phyloP scores from a whole-genome alignment of 1,140 invertebrate species.

The Cydia pomonella region DNA sequence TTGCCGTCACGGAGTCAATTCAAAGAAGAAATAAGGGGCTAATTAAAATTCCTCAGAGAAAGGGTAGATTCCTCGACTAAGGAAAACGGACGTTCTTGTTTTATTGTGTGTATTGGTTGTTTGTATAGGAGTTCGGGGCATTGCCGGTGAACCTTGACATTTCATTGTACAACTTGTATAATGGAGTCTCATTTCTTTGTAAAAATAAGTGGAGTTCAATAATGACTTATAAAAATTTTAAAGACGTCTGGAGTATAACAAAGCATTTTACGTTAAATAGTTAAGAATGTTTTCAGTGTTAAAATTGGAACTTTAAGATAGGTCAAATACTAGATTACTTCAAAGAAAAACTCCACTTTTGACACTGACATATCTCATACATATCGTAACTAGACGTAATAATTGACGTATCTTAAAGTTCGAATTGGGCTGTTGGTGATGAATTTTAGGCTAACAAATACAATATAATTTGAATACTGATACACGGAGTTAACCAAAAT shows the following conservation, averaged over 20 bases:
- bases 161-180: slow-evolving; percentile 2
- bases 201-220: neutral
- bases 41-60: slow-evolving; percentile 29
- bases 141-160: neutral
- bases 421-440: too few relatives aligned
- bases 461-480: neutral
- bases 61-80: slow-evolving; percentile 17
- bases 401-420: too few relatives aligned
- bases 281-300: neutral
- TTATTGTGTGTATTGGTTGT: slow-evolving; percentile 16
- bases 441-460: too few relatives aligned
- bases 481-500: too few relatives aligned
- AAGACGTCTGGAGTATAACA: neutral
- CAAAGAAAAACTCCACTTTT: too few relatives aligned
- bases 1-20: slow-evolving; percentile 22
- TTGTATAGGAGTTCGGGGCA: slow-evolving; percentile 12
- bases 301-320: too few relatives aligned
- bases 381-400: too few relatives aligned
- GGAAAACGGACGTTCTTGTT: slow-evolving; percentile 16
- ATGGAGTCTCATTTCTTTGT: neutral
- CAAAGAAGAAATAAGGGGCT: slow-evolving; percentile 12
- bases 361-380: too few relatives aligned
- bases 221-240: neutral
- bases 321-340: too few relatives aligned
- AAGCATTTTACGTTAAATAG: neutral